Evolutionary conservation across 2,113 vertebrate genomes (phyloP).

Genomic region (Phyllopteryx taeniolatus): DNA sequence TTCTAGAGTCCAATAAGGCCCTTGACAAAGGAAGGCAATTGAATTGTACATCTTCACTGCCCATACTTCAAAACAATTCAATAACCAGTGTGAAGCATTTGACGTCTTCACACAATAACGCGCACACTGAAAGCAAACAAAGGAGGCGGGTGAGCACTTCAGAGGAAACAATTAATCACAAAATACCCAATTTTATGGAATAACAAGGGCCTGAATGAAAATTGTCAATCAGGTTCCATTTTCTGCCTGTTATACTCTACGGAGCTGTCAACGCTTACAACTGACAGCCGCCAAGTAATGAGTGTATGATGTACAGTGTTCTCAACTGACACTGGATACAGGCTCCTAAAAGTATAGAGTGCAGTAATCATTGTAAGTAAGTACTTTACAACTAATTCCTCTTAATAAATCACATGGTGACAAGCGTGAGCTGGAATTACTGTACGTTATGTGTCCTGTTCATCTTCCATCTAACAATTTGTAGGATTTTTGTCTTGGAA

Average conservation of each 20-base stretch:
- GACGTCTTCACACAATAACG: constrained; percentile 13
- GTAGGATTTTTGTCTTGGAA: background rate
- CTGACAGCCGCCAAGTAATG: constrained; percentile 34
- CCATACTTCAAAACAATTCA: constrained; percentile 28
- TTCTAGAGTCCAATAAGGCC: background rate
- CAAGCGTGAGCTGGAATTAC: background rate
- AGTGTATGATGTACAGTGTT: constrained; percentile 15
- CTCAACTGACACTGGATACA: background rate
- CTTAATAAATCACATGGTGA: background rate
- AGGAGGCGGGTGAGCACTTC: constrained; percentile 31
- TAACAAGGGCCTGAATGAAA: constrained; percentile 35
- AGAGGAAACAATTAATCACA: constrained; percentile 31
- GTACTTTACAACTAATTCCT: background rate
- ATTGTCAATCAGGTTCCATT: constrained; percentile 51
- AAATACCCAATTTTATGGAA: constrained; percentile 32
- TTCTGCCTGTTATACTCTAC: constrained; percentile 24
- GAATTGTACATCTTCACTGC: constrained; percentile 13
- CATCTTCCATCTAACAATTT: background rate
- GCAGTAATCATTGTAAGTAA: background rate
- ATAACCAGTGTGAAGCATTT: constrained; percentile 31
- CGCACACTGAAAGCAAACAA: constrained; percentile 27
- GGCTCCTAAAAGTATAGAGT: background rate
- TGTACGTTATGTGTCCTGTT: background rate
- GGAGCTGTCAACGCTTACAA: constrained; percentile 48
- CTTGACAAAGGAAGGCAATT: constrained; percentile 1